Conservation (phyloP, 64 coral and sea anemone species). For the Montipora efflorescens region DNA sequence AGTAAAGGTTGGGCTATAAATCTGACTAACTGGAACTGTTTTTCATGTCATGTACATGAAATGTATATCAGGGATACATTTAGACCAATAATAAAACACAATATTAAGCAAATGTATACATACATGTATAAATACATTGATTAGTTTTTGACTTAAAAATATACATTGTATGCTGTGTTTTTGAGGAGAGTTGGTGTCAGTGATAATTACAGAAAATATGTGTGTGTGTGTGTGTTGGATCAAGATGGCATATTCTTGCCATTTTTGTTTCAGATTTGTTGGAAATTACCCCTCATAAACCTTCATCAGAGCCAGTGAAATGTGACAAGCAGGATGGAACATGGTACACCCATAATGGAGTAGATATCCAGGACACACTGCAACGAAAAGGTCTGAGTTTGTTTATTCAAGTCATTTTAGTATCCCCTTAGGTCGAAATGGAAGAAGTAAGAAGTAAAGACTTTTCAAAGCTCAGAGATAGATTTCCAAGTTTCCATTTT, state of each 20-base stretch:
- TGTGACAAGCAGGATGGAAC: conserved; percentile 47
- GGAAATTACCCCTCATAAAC: conserved; percentile 25
- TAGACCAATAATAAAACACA: too few species aligned
- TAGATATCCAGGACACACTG: conserved; percentile 55
- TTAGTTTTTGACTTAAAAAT: too few species aligned
- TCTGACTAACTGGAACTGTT: too few species aligned
- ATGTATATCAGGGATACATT: too few species aligned
- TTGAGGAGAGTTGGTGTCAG: background rate
- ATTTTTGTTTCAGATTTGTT: conserved; percentile 41
- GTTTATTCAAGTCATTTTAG: background rate
- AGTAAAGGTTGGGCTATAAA: too few species aligned
- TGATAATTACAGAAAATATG: background rate
- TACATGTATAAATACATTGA: too few species aligned
- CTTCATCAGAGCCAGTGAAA: conserved; percentile 32
- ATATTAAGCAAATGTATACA: too few species aligned
- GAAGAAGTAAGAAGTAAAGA: too few species aligned
- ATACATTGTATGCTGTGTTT: too few species aligned
- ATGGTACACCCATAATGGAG: conserved; percentile 70
- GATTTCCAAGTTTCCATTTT: background rate
- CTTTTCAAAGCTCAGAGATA: too few species aligned
- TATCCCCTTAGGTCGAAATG: background rate
- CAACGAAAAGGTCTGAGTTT: conserved; percentile 44
- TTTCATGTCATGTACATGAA: too few species aligned
- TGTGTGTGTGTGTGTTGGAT: background rate
- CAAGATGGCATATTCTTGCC: background rate